A percentile compares a stretch with the other conserved stretches of the same genome.
Evolutionary conservation across 2,888 invertebrate species (phyloP).

Genomic region (Torymus tubicola): DNA sequence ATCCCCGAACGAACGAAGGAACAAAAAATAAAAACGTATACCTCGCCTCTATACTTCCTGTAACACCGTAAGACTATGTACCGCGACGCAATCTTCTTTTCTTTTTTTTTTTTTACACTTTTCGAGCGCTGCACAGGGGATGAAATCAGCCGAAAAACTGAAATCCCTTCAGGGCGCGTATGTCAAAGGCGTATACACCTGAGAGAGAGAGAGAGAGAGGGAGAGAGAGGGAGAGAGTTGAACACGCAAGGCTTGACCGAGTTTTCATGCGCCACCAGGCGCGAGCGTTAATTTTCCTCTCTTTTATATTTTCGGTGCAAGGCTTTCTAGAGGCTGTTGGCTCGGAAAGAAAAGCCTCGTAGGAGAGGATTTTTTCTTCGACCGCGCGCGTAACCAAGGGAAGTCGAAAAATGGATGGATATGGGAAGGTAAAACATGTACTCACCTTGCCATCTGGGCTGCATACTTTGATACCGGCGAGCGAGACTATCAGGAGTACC

Average conservation of each 20-base stretch:
- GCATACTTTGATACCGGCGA: constrained; percentile 90
- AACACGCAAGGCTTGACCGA: constrained; percentile 19
- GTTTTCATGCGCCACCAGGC: constrained; percentile 9
- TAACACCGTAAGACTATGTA: no score
- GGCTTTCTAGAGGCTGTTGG: no score
- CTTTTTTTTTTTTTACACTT: constrained; percentile 39
- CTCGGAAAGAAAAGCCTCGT: no score
- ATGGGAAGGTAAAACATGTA: neutral
- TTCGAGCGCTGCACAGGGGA: neutral
- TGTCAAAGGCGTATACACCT: constrained; percentile 4
- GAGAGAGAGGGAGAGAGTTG: constrained; percentile 9
- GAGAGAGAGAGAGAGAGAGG: constrained; percentile 12
- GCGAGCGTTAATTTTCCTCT: constrained; percentile 32
- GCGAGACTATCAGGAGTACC: constrained; percentile 85
- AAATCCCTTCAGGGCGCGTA: constrained; percentile 29
- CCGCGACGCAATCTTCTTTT: neutral
- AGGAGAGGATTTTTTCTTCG: no score
- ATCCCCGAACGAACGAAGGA: no score
- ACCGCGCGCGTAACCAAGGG: no score
- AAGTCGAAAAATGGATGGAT: neutral
- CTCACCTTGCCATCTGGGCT: constrained; percentile 89
- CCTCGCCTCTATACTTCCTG: no score
- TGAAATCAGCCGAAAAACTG: constrained; percentile 49
- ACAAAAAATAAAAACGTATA: no score
- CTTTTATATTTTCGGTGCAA: neutral